Conservation (phyloP, 2,797 vertebrate genomes). For the Taenioides sp. region DNA sequence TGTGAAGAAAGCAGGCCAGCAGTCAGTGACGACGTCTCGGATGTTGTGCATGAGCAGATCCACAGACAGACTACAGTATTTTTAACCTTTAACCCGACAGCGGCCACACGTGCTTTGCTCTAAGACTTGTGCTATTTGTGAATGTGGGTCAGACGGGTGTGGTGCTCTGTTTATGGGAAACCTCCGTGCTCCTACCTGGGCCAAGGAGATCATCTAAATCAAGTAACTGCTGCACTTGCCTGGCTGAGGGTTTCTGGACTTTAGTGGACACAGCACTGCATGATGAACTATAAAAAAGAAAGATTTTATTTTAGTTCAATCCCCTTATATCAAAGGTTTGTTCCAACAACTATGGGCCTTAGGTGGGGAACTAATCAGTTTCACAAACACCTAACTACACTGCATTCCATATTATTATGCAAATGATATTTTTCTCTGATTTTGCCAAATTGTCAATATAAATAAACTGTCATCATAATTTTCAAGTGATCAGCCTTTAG, state of each 20-base stretch:
- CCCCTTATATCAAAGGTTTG: not conserved
- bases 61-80: slow-evolving; percentile 65
- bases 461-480: too few relatives aligned
- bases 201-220: slow-evolving; percentile 39
- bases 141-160: slow-evolving; percentile 75
- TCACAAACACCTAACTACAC: too few relatives aligned
- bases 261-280: slow-evolving; percentile 3
- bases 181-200: slow-evolving; percentile 52
- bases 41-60: slow-evolving; percentile 36
- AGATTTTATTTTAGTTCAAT: too few relatives aligned
- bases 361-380: too few relatives aligned
- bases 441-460: too few relatives aligned
- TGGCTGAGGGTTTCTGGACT: slow-evolving; percentile 28
- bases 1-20: slow-evolving; percentile 24
- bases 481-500: too few relatives aligned
- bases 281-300: not conserved
- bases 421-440: too few relatives aligned
- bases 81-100: slow-evolving; percentile 63
- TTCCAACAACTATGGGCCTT: not conserved
- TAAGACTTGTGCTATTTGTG: slow-evolving; percentile 66
- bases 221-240: slow-evolving; percentile 26
- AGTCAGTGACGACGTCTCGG: slow-evolving; percentile 55
- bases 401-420: too few relatives aligned
- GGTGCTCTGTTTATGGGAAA: slow-evolving; percentile 66
- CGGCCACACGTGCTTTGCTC: slow-evolving; percentile 60